Evolutionary conservation across 2,888 invertebrate species (phyloP), one percentile per base, ranked within the genome.

Genomic region (Clepsis dumicolana): DNA sequence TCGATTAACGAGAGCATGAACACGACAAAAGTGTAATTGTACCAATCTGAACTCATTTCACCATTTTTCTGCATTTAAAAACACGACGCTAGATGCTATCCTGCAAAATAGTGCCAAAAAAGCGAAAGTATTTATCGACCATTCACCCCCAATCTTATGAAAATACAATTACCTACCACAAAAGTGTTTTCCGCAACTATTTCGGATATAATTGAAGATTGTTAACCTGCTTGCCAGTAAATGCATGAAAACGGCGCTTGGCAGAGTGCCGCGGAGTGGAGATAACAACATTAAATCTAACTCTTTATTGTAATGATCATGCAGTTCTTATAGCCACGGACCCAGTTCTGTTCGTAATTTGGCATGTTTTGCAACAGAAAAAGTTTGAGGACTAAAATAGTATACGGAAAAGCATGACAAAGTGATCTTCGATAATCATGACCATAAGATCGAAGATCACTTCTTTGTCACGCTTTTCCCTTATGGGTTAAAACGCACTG

Each of bases 261-360:
- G 67, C 67, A 67, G 50, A 18, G 50, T 67, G 62, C 67, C 66
- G 50, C 52, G 38, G 38, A 59, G 65, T 29, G 35, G 56, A 67
- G 62, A 67, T 67, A 67, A 67, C 62, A 67, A 59, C 68, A 64
- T 68, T 64, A 64, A 68, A 68, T 64, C 68, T 63, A 68, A 68
- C 41, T 59, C 68, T 68, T 68, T 68, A 68, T 68, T 68, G 63
- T 68, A 63, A 67, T 63, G 62, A 29, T 41, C 32, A 52, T 59
- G 63, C 53, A 64, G 63, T 68, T 59, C 62, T 50, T 53, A 44
- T 50, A 62, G 50, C 25, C 38, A 27, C 32, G 41, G 44, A 25
- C 44, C 16, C 16, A 60, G 29, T 21, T 52, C 38, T 60, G 53
- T 32, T 61, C 50, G 60, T 62, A 27, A 57, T 56, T 63, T 50